Conservation (phyloP, 2,888 invertebrate species). For the Cremastobaeus sp. region DNA sequence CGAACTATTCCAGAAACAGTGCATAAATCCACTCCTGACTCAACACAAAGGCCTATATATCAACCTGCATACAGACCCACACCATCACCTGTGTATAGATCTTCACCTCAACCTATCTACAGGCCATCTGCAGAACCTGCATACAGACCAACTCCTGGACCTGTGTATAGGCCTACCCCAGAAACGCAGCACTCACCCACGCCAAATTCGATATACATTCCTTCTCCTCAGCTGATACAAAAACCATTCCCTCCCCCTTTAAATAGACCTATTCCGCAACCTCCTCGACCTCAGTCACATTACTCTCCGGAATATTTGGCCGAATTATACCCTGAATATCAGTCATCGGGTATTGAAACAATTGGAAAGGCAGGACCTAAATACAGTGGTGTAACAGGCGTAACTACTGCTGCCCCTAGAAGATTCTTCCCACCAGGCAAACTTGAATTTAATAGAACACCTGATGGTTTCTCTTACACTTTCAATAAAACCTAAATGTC, state of each 20-base stretch:
- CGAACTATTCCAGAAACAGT: constrained; percentile 42
- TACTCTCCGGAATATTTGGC: constrained; percentile 69
- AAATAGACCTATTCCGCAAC: constrained; percentile 56
- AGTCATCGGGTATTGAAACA: constrained; percentile 66
- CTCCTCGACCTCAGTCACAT: constrained; percentile 64
- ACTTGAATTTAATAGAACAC: constrained; percentile 90
- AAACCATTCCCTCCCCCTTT: constrained; percentile 17
- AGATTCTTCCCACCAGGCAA: constrained; percentile 92
- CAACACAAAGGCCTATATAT: not conserved
- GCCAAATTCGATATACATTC: too few relatives aligned
- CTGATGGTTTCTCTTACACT: constrained; percentile 92
- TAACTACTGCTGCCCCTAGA: constrained; percentile 85
- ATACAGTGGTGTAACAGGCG: constrained; percentile 80
- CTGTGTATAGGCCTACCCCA: not conserved
- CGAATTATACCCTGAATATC: constrained; percentile 64
- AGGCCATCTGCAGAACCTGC: not conserved
- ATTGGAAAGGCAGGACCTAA: constrained; percentile 77
- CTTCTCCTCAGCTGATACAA: not conserved
- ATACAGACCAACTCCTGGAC: not conserved
- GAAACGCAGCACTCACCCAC: too few relatives aligned
- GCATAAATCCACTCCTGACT: constrained; percentile 13
- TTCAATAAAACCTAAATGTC: constrained; percentile 84
- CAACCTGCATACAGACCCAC: constrained; percentile 1
- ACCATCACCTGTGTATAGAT: not conserved
- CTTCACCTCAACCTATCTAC: not conserved